These are phyloP conservation scores for Dicranocentrus wangi DNA, from an alignment of 2,888 invertebrate genomes.

Conservation along the genomic window DNA sequence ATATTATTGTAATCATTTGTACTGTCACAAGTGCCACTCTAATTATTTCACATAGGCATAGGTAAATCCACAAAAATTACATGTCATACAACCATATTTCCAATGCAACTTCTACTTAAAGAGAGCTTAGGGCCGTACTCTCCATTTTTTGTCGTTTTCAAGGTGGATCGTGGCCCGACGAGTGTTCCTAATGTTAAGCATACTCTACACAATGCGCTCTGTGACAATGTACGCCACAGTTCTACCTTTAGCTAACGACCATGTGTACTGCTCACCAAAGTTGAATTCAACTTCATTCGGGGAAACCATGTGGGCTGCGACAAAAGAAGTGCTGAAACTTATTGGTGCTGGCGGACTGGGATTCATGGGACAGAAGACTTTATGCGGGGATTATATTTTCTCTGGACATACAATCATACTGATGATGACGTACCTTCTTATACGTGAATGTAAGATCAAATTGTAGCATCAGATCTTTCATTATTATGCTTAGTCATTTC, in stretches of 20 bases:
- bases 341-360: constrained; percentile 74
- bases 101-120: no score
- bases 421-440: constrained; percentile 74
- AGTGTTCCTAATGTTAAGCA: constrained; percentile 74
- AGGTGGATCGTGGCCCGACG: constrained; percentile 75
- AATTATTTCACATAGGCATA: constrained; percentile 75
- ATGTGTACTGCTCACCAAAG: constrained; percentile 76
- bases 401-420: constrained; percentile 77
- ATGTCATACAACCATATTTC: no score
- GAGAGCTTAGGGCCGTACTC: no score
- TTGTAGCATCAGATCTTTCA: constrained; percentile 1
- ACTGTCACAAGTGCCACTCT: constrained; percentile 74
- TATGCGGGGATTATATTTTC: constrained; percentile 74
- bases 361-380: constrained; percentile 74
- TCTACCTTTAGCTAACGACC: constrained; percentile 75
- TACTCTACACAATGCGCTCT: constrained; percentile 74
- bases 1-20: constrained; percentile 75
- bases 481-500: constrained; percentile 33
- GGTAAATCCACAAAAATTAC: constrained; percentile 72
- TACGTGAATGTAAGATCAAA: constrained; percentile 74
- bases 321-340: constrained; percentile 74
- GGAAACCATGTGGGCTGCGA: constrained; percentile 63
- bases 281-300: constrained; percentile 72
- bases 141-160: constrained; percentile 10
- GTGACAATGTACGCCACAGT: constrained; percentile 76